A percentile compares a stretch with the other conserved stretches of the same genome.
Conservation (phyloP, 1,140 invertebrate species). For the Lordiphosa collinella region DNA sequence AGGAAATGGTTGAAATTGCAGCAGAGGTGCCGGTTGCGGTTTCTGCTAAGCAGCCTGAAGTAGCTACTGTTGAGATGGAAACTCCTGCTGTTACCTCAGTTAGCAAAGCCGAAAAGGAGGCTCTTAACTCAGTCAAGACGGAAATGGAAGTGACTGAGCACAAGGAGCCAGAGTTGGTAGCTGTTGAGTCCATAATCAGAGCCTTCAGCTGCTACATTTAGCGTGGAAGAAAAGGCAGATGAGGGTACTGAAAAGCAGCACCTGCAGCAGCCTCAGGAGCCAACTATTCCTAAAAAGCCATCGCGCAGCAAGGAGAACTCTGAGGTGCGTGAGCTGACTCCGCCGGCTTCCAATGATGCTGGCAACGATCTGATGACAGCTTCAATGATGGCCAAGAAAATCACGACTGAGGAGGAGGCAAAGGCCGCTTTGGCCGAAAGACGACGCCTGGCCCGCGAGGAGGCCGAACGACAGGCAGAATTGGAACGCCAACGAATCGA, state of each 20-base stretch:
- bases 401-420: slow-evolving; percentile 93
- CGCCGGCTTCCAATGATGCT: slow-evolving; percentile 34
- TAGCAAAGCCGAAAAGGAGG: slow-evolving; percentile 78
- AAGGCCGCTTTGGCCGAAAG: slow-evolving; percentile 93
- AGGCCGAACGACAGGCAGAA: slow-evolving; percentile 92
- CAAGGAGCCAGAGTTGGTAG: slow-evolving; percentile 13
- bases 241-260: slow-evolving; percentile 80
- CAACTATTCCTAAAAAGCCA: slow-evolving; percentile 33
- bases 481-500: slow-evolving; percentile 88
- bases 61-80: slow-evolving; percentile 2
- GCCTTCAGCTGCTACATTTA: slow-evolving; percentile 23
- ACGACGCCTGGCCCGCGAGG: slow-evolving; percentile 89
- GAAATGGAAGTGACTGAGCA: slow-evolving; percentile 61
- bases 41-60: too few relatives aligned
- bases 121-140: slow-evolving; percentile 72
- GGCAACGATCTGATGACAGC: slow-evolving; percentile 70
- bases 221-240: slow-evolving; percentile 71
- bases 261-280: slow-evolving; percentile 13
- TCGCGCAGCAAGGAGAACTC: slow-evolving; percentile 75
- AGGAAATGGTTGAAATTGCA: slow-evolving; percentile 20
- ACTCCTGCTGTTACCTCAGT: slow-evolving; percentile 16
- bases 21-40: slow-evolving; percentile 19
- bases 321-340: slow-evolving; percentile 67
- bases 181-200: slow-evolving; percentile 10
- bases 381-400: slow-evolving; percentile 85